Conservation (phyloP, 2,888 invertebrate genomes). For the Tanytarsus gracilentus region DNA sequence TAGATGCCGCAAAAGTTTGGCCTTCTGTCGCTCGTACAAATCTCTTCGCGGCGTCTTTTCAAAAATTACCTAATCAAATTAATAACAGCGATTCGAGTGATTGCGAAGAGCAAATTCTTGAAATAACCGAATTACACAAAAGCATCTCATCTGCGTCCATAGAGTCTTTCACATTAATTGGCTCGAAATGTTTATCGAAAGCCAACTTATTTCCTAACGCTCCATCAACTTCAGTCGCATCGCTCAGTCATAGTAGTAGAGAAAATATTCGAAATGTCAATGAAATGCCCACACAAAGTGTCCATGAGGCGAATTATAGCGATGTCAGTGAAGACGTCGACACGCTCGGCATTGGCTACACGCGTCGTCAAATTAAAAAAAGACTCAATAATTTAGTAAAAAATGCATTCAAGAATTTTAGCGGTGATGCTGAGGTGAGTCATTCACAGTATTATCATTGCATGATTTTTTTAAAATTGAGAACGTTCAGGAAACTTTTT, state of each 20-base stretch:
- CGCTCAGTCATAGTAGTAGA: not conserved
- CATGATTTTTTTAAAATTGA: not conserved
- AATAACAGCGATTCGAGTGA: not conserved
- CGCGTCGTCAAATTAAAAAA: not conserved
- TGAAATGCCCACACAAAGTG: not conserved
- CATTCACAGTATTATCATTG: too few species aligned
- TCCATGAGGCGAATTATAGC: too few species aligned
- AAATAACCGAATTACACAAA: not conserved
- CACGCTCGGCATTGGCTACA: not conserved
- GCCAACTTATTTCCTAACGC: not conserved
- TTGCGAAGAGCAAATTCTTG: not conserved
- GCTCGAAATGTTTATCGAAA: not conserved
- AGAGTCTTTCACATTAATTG: not conserved
- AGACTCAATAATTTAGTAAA: conserved; percentile 7
- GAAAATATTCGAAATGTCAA: not conserved
- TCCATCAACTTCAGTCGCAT: not conserved
- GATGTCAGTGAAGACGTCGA: not conserved
- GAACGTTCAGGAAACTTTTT: not conserved
- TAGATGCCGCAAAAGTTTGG: too few species aligned
- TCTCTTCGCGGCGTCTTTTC: not conserved
- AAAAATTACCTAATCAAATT: not conserved
- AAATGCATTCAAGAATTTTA: not conserved
- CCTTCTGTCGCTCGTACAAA: not conserved
- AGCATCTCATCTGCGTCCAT: not conserved
- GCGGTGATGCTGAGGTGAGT: not conserved